Evolutionary conservation across 1,140 invertebrate species (phyloP).

Genomic region (Uloborus diversus): DNA sequence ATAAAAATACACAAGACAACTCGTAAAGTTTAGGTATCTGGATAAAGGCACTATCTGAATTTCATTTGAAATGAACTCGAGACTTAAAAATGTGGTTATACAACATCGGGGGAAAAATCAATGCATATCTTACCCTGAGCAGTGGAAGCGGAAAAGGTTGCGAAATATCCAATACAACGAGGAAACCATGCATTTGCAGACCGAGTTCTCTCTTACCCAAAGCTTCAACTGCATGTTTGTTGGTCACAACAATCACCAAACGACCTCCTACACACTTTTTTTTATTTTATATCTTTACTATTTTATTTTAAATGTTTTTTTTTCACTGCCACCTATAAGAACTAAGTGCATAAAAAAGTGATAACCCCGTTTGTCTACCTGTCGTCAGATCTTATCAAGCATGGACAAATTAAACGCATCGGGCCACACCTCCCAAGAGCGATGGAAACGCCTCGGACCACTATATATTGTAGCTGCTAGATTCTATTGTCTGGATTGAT

Average conservation of each 20-base stretch:
- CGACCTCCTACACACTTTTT: slow-evolving; percentile 48
- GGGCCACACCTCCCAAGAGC: slow-evolving; percentile 40
- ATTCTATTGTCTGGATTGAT: slow-evolving; percentile 43
- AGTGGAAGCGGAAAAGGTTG: too few relatives aligned
- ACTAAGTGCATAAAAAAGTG: slow-evolving; percentile 1
- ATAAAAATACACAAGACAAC: too few relatives aligned
- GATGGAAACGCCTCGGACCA: slow-evolving; percentile 32
- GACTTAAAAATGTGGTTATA: too few relatives aligned
- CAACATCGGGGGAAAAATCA: too few relatives aligned
- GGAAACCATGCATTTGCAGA: too few relatives aligned
- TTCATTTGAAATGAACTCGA: too few relatives aligned
- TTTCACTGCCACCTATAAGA: neutral
- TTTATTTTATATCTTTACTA: slow-evolving; percentile 25
- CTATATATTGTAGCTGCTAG: slow-evolving; percentile 20
- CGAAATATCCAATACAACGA: too few relatives aligned
- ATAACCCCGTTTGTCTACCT: slow-evolving; percentile 54
- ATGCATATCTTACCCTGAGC: too few relatives aligned
- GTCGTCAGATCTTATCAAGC: slow-evolving; percentile 53
- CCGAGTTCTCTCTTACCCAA: too few relatives aligned
- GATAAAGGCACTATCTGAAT: too few relatives aligned
- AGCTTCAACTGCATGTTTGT: too few relatives aligned
- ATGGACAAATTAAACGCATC: slow-evolving; percentile 43
- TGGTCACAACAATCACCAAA: slow-evolving; percentile 38
- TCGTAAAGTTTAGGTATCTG: too few relatives aligned
- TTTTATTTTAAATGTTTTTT: slow-evolving; percentile 22